Base-by-base conservation (phyloP, 35 echinoderm and acorn worm species). In the Apostichopus parvimensis region DNA sequence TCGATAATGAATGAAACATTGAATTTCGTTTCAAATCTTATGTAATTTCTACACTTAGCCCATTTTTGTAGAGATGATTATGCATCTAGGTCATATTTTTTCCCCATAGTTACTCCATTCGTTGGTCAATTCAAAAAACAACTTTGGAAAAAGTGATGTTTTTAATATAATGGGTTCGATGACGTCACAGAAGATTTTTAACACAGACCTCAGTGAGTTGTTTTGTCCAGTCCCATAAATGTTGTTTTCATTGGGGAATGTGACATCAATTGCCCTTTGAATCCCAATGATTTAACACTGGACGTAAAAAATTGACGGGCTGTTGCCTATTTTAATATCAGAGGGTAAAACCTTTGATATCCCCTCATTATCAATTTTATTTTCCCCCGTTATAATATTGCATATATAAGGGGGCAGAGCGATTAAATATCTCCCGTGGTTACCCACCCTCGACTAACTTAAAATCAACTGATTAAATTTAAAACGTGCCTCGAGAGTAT, bases 401-500 rank as follows among this genome's bases (percentile, higher is more conserved):
- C 34, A 45, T 45, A n/a, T n/a, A 61, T 61, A 61, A 61, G 58
- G 58, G 20, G 17, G 58, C 54, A 45, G 52, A 80, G 78, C 78
- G 23, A 80, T 80, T 80, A 80, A 13, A 28, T 80, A 5, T 53
- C 81, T 84, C 81, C 10, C 17, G 81, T 56, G 54, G 57, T 18
- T 75, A 52, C 17, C 56, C 8, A 14, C 57, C 58, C 10, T 84
- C 81, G 81, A 59, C 81, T 18, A 84, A 23, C 28, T 82, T 52
- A 84, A n/a, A 58, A 56, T 17, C 18, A 84, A 84, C 81, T 7
- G 17, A 84, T 84, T 84, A 55, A 84, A 84, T 82, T 84, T 75
- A n/a, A 84, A 59, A 55, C 81, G 81, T 84, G 81, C 81, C 81
- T 84, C 81, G 10, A 84, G 81, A 84, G 81, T 56, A 59, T 56